Evolutionary conservation across 2,113 vertebrate species (phyloP).

Genomic region (Phoenicopterus ruber): DNA sequence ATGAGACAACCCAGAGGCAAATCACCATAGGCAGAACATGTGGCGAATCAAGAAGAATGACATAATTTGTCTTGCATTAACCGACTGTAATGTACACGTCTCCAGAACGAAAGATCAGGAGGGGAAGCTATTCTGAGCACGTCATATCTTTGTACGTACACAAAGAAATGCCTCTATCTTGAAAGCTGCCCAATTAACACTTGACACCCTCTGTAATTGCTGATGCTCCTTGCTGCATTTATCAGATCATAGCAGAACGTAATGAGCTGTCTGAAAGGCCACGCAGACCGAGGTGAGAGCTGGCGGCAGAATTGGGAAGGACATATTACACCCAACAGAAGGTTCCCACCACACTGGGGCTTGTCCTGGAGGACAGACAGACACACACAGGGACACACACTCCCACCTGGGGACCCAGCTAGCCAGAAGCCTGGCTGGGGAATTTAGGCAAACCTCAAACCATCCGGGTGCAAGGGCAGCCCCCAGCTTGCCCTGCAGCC

Average conservation of each 20-base stretch:
- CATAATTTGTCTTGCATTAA: slow-evolving; percentile 66
- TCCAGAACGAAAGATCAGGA: slow-evolving; percentile 9
- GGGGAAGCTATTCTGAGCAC: slow-evolving; percentile 35
- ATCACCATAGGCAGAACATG: slow-evolving; percentile 49
- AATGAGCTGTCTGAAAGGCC: slow-evolving; percentile 36
- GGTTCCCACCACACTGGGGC: background rate
- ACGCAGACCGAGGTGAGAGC: background rate
- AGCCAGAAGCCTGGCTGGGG: background rate
- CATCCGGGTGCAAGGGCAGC: background rate
- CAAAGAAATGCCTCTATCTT: slow-evolving; percentile 48
- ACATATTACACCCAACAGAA: background rate
- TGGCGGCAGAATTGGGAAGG: accelerated
- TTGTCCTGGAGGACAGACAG: background rate
- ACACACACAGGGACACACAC: background rate
- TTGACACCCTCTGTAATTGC: slow-evolving; percentile 53
- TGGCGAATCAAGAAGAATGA: slow-evolving; percentile 50
- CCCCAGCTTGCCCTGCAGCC: accelerated
- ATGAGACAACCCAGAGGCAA: slow-evolving; percentile 62
- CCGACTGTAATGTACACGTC: background rate
- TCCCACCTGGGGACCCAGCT: background rate
- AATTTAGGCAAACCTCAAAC: background rate
- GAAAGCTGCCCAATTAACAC: slow-evolving; percentile 64
- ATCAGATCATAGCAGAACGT: background rate
- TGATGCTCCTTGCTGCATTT: slow-evolving; percentile 44
- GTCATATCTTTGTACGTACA: slow-evolving; percentile 8